Conservation (phyloP, 2,888 invertebrate genomes). For the Nomada goodeniana region DNA sequence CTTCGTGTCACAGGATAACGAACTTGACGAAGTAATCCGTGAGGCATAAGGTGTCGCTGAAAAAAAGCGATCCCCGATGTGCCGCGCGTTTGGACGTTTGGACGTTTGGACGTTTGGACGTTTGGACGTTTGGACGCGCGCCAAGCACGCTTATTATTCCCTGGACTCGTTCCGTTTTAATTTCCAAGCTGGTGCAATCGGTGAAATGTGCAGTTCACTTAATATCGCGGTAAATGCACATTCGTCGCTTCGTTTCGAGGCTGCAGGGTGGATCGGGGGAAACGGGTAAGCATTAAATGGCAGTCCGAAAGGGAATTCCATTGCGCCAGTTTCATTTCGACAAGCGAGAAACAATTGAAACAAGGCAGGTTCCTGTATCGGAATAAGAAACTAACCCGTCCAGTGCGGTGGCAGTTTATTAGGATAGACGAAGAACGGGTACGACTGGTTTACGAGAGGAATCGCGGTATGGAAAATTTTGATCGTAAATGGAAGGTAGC, state of each 20-base stretch:
- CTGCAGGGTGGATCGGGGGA: background rate
- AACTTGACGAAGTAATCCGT: constrained; percentile 33
- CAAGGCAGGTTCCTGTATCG: too few relatives aligned
- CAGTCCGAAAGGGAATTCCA: background rate
- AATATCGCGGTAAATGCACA: constrained; percentile 5
- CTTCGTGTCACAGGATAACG: constrained; percentile 14
- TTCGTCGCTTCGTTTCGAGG: background rate
- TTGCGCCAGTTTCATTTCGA: background rate
- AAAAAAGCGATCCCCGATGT: constrained; percentile 15
- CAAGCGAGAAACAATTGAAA: background rate
- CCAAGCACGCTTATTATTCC: constrained; percentile 47
- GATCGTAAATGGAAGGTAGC: constrained; percentile 47
- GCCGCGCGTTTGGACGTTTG: constrained; percentile 27
- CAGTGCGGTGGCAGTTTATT: constrained; percentile 30
- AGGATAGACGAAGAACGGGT: constrained; percentile 21
- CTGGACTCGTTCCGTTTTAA: constrained; percentile 40
- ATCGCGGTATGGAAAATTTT: constrained; percentile 46
- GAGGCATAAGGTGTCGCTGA: constrained; percentile 29
- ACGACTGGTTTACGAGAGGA: constrained; percentile 26
- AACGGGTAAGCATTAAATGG: background rate
- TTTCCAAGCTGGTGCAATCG: constrained; percentile 26
- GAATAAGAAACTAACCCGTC: constrained; percentile 1
- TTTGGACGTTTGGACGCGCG: constrained; percentile 29
- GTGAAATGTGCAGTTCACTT: constrained; percentile 25
- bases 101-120: too few relatives aligned